Evolutionary conservation across 1,140 invertebrate species (phyloP), one percentile per base, ranked within the genome.

Genomic region (Polypedilum vanderplanki): DNA sequence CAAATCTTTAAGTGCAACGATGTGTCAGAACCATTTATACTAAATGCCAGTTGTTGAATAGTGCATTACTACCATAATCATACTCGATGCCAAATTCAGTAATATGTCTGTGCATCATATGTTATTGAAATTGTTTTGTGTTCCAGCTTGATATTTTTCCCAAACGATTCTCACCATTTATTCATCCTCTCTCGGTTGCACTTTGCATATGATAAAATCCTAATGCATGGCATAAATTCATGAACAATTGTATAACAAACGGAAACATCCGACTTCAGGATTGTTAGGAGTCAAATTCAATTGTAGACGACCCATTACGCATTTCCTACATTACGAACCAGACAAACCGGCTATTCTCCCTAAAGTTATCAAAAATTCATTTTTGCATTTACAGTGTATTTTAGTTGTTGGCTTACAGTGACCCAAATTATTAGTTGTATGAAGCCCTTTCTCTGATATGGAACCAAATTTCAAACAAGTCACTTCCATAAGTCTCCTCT

Each of bases 41-140:
- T 88, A 79, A 92, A 93, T 1, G 89, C 89, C 89, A 40, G 80
- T 83, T 41, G 85, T 83, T 41, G 87, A 87, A 78, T 93, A 92
- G 78, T 93, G 91, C 89, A 92, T 90, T 1, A 92, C 85, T 77
- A 0, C 80, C 81, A 77, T 91, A 92, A 81, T 92, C 90, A 77
- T 93, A 93, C 3, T 78, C 77, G 22, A 87, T 82, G 3, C 85
- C 85, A 75, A 86, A 88, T 77, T 88, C 86, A 0, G 85, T 87
- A 4, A 89, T 85, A n/a, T 1, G 83, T 85, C 3, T 84, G 80
- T 17, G 81, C 83, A 10, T 83, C 85, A 76, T 89, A 89, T 77
- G 89, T 90, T 90, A 18, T 85, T 84, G 79, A 90, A 90, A 78
- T 90, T 90, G 76, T 87, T 83, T 79, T 88, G 86, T 10, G 80